A percentile compares a stretch with the other conserved stretches of the same genome.
Evolutionary conservation across 2,113 vertebrate species (phyloP).

Genomic region (Girardinichthys multiradiatus): DNA sequence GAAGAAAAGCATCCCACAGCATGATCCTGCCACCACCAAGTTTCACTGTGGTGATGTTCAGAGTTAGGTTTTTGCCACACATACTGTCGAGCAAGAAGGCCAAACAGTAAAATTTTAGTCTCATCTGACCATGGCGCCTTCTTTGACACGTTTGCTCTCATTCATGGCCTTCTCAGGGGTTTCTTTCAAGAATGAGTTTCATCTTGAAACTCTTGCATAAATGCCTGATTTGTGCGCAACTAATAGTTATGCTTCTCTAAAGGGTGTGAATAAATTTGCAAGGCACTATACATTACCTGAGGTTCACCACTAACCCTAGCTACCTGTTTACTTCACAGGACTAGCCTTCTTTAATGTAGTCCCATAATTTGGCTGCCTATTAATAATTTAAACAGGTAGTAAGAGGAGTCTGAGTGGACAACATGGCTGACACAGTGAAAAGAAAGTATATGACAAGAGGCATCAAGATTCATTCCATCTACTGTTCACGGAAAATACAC

Average conservation of each 20-base stretch:
- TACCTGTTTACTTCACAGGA: conserved; percentile 33
- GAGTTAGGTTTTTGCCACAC: neutral
- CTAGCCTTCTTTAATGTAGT: conserved; percentile 19
- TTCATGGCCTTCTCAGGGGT: too few species aligned
- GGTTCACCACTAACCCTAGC: conserved; percentile 36
- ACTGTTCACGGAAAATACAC: neutral
- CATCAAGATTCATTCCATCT: neutral
- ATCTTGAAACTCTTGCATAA: too few species aligned
- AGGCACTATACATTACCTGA: conserved; percentile 14
- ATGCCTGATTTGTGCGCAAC: too few species aligned
- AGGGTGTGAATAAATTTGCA: too few species aligned
- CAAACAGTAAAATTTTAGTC: too few species aligned
- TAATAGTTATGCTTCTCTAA: too few species aligned
- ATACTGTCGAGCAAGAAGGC: too few species aligned
- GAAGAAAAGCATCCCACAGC: neutral
- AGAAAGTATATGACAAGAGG: neutral
- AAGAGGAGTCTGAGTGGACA: neutral
- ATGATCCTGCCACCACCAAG: neutral
- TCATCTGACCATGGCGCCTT: too few species aligned
- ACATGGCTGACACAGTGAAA: conserved; percentile 36
- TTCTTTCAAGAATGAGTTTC: too few species aligned
- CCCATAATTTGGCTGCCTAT: conserved; percentile 28
- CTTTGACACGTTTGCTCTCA: too few species aligned
- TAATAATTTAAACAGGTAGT: conserved; percentile 49
- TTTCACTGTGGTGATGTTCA: neutral